Evolutionary conservation across 2,888 invertebrate species (phyloP).

Genomic region (Sclerodermus sp.): DNA sequence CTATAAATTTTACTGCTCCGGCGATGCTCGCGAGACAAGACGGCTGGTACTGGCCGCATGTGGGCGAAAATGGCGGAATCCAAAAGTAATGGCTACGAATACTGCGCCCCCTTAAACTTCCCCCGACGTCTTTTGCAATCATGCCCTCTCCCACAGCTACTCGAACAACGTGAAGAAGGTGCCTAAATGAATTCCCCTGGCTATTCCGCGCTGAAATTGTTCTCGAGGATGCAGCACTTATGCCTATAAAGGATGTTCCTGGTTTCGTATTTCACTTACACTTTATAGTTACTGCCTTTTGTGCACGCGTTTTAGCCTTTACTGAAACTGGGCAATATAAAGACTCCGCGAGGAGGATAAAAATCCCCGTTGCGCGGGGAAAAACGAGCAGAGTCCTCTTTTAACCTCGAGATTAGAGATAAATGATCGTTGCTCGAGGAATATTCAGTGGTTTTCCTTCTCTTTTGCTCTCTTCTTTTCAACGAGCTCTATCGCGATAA

Average conservation of each 20-base stretch:
- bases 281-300: too few relatives aligned
- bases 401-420: too few relatives aligned
- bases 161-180: neutral
- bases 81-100: conserved; percentile 31
- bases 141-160: neutral
- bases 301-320: too few relatives aligned
- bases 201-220: neutral
- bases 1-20: conserved; percentile 33
- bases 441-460: too few relatives aligned
- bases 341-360: too few relatives aligned
- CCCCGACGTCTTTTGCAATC: too few relatives aligned
- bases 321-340: too few relatives aligned
- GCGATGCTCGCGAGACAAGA: conserved; percentile 29
- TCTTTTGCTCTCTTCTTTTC: too few relatives aligned
- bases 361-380: too few relatives aligned
- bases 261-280: conserved; percentile 5
- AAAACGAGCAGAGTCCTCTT: too few relatives aligned
- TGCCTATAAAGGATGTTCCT: neutral
- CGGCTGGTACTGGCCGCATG: conserved; percentile 6
- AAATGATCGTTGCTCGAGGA: too few relatives aligned
- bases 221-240: neutral
- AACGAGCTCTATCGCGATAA: too few relatives aligned
- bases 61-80: conserved; percentile 24
- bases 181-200: neutral
- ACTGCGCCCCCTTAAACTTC: conserved; percentile 16